phyloP scores from a whole-genome alignment of 2,888 invertebrate genomes.

The Diarsia rubi region DNA sequence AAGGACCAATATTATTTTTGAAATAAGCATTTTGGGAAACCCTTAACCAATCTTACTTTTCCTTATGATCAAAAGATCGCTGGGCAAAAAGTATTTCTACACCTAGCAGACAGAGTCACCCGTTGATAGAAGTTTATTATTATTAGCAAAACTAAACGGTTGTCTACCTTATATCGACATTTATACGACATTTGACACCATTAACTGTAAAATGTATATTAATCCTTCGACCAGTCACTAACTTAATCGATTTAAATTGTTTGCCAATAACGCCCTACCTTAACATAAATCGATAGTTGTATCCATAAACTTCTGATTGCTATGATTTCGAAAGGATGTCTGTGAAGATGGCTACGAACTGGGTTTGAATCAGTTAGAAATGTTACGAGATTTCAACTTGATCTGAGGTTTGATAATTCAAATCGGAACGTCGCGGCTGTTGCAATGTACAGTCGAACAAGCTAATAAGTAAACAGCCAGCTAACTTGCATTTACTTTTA shows the following conservation, averaged over 20 bases:
- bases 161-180: background rate
- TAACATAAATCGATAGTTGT: slow-evolving; percentile 44
- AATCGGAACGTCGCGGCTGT: slow-evolving; percentile 5
- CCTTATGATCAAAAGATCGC: background rate
- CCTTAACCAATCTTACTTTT: background rate
- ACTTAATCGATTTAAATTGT: slow-evolving; percentile 17
- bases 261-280: slow-evolving; percentile 27
- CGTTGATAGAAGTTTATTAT: background rate
- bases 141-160: background rate
- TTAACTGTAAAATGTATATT: background rate
- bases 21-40: background rate
- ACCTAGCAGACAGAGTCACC: background rate
- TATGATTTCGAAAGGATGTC: slow-evolving; percentile 35
- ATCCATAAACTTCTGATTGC: slow-evolving; percentile 36
- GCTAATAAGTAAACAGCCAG: no score
- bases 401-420: slow-evolving; percentile 21
- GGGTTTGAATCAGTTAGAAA: slow-evolving; percentile 38
- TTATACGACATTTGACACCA: background rate
- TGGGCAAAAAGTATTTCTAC: background rate
- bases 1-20: background rate
- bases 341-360: slow-evolving; percentile 37
- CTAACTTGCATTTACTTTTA: no score
- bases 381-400: slow-evolving; percentile 28
- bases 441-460: no score
- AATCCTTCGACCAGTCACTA: slow-evolving; percentile 12